phyloP scores from a whole-genome alignment of 2,888 invertebrate species.

The Diaprepes abbreviatus region DNA sequence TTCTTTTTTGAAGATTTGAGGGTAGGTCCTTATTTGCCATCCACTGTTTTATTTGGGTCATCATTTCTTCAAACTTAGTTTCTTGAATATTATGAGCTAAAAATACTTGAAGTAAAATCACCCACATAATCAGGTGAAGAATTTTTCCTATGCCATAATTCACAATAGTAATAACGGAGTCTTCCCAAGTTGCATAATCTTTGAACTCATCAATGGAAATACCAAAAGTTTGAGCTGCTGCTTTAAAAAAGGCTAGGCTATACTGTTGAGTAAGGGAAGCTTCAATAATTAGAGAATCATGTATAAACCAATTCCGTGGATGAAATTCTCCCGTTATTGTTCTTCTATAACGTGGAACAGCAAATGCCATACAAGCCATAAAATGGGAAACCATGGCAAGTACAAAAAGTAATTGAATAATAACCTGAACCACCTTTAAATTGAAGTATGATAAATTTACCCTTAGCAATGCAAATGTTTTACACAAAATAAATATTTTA shows the following conservation, averaged over 20 bases:
- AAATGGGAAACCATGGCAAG: constrained; percentile 32
- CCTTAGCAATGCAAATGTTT: constrained; percentile 5
- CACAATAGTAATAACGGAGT: constrained; percentile 31
- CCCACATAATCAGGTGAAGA: constrained; percentile 42
- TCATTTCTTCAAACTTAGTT: constrained; percentile 65
- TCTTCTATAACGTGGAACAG: constrained; percentile 36
- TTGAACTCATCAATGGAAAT: constrained; percentile 13
- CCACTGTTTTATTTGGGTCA: constrained; percentile 65
- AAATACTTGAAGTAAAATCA: constrained; percentile 37
- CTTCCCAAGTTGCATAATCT: constrained; percentile 33
- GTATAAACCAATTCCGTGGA: constrained; percentile 6
- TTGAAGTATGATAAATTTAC: background rate
- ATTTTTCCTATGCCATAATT: constrained; percentile 50
- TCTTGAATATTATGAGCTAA: constrained; percentile 57
- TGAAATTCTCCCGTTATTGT: background rate
- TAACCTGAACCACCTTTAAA: background rate
- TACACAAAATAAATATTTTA: background rate
- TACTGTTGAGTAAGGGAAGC: constrained; percentile 21
- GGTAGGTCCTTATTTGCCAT: constrained; percentile 66
- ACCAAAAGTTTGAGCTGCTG: constrained; percentile 46
- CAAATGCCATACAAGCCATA: constrained; percentile 43
- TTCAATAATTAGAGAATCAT: background rate
- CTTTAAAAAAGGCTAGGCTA: constrained; percentile 41
- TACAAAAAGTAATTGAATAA: constrained; percentile 13
- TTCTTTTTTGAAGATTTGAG: constrained; percentile 60